These are phyloP conservation scores for Drosophila maculinotata DNA, from an alignment of 2,888 invertebrate species.

Conservation along the genomic window DNA sequence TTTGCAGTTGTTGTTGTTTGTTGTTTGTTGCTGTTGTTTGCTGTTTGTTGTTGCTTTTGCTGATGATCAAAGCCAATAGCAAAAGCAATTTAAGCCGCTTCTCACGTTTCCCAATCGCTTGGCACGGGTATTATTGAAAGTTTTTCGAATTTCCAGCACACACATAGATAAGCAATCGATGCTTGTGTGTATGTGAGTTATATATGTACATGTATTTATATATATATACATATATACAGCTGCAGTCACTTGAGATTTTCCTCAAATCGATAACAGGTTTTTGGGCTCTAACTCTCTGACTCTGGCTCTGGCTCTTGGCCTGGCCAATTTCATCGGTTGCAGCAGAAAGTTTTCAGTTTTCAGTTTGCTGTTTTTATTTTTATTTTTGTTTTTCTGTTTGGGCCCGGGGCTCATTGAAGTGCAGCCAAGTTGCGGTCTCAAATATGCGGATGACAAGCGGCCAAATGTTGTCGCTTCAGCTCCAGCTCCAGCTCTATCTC, in stretches of 20 bases:
- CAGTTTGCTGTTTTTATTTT: conserved; percentile 35
- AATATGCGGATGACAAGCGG: conserved; percentile 63
- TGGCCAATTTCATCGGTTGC: conserved; percentile 66
- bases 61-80: conserved; percentile 61
- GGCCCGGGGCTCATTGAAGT: conserved; percentile 54
- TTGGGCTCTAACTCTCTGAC: conserved; percentile 48
- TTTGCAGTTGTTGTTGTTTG: conserved; percentile 36
- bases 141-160: conserved; percentile 63
- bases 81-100: conserved; percentile 60
- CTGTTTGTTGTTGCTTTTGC: conserved; percentile 15
- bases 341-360: conserved; percentile 68
- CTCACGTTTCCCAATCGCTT: conserved; percentile 67
- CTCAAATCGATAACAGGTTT: conserved; percentile 74
- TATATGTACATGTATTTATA: conserved; percentile 1
- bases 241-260: conserved; percentile 59
- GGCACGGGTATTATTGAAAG: conserved; percentile 65
- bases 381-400: conserved; percentile 4
- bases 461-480: conserved; percentile 38
- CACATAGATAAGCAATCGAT: conserved; percentile 3
- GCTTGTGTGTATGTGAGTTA: not conserved
- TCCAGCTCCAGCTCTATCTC: not conserved
- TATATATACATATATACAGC: conserved; percentile 8
- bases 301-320: conserved; percentile 36
- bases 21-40: conserved; percentile 3
- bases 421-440: conserved; percentile 62